Base-by-base conservation (phyloP, 2,888 invertebrate species). In the Hypsopygia costalis region DNA sequence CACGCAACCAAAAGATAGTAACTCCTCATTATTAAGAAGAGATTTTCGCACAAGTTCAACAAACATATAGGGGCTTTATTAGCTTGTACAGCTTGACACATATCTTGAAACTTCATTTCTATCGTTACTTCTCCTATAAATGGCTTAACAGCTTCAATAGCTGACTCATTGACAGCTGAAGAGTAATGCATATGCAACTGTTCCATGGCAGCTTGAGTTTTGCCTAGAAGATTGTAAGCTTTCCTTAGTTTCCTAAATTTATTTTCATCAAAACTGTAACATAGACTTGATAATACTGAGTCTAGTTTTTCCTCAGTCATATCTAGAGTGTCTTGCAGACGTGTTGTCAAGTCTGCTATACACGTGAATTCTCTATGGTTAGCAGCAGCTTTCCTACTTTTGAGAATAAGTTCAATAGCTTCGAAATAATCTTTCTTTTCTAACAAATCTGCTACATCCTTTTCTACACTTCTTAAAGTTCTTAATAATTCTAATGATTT, bases 181-280 rank as follows among this genome's bases (percentile, higher is more conserved):
- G 97, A 95, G 62, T 97, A 98, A 72, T 98, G 97, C 92, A 98
- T 97, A 56, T 97, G 96, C 6, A 98, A 78, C 71, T 98, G 97
- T 73, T 98, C 98, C 92, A 98, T 95, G 0, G 97, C 97, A 1
- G 94, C 93, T 78, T 97, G 94, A 0, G 95, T 96, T 79, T 98
- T 98, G 0, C 97, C 97, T 2, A 99, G 80, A 11, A 98, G 86
- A 28, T 92, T 91, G 68, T 98, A 99, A 0, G 98, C 98, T 52
- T 92, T 93, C 64, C 97, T 95, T 0, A 98, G 85, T 55, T 96
- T 94, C 6, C 92, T 90, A 69, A 98, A 99, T 4, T 93, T 92
- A 7, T 91, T 90, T 11, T 91, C 90, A 61, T 98, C 95, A 69
- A 97, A 97, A 54, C 92, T 92, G 40, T 91, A 91, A 47, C 90